Conservation (phyloP, 2,888 invertebrate species). For the Epirrita christyi region DNA sequence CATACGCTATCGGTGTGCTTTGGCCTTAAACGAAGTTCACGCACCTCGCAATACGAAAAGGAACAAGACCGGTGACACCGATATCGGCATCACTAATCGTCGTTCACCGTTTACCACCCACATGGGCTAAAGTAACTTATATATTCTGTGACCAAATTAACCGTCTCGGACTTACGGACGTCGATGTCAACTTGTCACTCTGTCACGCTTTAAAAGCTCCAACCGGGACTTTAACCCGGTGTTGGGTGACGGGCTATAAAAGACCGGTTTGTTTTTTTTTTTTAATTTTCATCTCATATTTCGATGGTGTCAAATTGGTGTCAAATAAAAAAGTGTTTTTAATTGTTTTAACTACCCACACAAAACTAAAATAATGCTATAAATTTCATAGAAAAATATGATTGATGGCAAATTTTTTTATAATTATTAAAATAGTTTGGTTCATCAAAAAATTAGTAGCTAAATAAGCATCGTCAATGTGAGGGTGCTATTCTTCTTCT, state of each 20-base stretch:
- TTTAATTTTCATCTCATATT: slow-evolving; percentile 29
- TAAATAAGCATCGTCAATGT: no score
- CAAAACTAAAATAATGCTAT: neutral
- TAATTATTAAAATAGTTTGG: no score
- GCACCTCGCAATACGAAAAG: slow-evolving; percentile 29
- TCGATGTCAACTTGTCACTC: slow-evolving; percentile 77
- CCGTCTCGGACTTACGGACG: slow-evolving; percentile 76
- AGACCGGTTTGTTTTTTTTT: slow-evolving; percentile 32
- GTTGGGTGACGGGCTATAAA: slow-evolving; percentile 66
- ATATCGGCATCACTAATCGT: slow-evolving; percentile 30
- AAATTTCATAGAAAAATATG: no score
- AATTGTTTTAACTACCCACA: neutral
- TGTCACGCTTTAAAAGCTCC: slow-evolving; percentile 70
- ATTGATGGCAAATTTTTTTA: no score
- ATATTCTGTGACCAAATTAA: slow-evolving; percentile 62
- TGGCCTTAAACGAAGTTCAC: slow-evolving; percentile 15
- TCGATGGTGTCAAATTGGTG: slow-evolving; percentile 26
- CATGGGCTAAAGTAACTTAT: slow-evolving; percentile 5
- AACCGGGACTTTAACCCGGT: slow-evolving; percentile 72
- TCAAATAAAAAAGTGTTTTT: neutral
- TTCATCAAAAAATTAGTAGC: no score
- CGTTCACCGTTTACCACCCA: slow-evolving; percentile 31
- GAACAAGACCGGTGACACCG: slow-evolving; percentile 22
- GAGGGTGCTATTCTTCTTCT: no score
- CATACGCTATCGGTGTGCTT: no score